Evolutionary conservation across 2,113 vertebrate species (phyloP).

Genomic region (Ptychochromis oligacanthus): DNA sequence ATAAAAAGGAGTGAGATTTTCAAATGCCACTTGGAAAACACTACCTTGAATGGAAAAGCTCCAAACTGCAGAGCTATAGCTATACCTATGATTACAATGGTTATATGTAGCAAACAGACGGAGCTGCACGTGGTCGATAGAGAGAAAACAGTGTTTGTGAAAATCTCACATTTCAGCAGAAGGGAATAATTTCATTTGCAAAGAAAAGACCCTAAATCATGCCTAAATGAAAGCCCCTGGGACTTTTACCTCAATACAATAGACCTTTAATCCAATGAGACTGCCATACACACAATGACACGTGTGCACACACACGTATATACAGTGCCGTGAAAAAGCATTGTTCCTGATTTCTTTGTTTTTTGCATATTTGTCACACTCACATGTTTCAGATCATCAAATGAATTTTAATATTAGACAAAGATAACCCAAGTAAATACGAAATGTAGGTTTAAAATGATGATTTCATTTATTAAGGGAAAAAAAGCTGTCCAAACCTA

Average conservation of each 20-base stretch:
- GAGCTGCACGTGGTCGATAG: conserved; percentile 45
- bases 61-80: conserved; percentile 27
- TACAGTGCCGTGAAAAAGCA: too few species aligned
- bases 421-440: too few species aligned
- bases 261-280: conserved; percentile 85
- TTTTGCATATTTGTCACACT: too few species aligned
- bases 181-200: conserved; percentile 85
- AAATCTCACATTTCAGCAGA: conserved; percentile 76
- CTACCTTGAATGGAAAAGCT: conserved; percentile 10
- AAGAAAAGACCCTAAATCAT: conserved; percentile 85
- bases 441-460: too few species aligned
- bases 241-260: conserved; percentile 87
- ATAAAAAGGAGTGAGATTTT: conserved; percentile 36
- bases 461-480: too few species aligned
- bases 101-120: conserved; percentile 34
- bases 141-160: conserved; percentile 66
- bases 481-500: too few species aligned
- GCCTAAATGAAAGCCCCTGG: conserved; percentile 87
- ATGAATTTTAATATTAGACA: too few species aligned
- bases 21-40: conserved; percentile 17
- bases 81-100: conserved; percentile 38
- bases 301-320: conserved; percentile 46
- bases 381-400: too few species aligned
- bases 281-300: conserved; percentile 42
- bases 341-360: too few species aligned